These are phyloP conservation scores for Scaptomyza pallida DNA, from an alignment of 1,140 invertebrate genomes.

Conservation along the genomic window DNA sequence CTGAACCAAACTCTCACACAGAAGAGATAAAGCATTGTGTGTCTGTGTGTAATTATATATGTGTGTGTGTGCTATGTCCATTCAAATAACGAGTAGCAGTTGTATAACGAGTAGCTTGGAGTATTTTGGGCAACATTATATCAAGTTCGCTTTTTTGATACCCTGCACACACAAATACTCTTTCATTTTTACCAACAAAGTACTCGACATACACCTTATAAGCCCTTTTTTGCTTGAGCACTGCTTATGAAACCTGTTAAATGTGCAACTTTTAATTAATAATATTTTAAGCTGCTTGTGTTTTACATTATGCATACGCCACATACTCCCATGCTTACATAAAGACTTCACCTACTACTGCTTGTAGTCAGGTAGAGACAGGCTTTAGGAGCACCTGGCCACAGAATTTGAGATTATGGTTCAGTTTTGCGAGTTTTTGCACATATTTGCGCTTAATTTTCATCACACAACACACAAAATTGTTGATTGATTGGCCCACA, in stretches of 20 bases:
- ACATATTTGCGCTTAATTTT: slow-evolving; percentile 44
- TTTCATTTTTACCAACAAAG: no score
- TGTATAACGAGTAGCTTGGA: neutral
- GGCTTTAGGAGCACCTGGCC: neutral
- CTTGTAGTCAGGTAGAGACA: neutral
- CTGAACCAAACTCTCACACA: neutral
- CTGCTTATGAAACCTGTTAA: neutral
- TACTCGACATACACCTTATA: no score
- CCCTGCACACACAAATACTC: neutral
- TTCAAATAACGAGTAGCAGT: neutral
- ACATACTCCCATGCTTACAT: neutral
- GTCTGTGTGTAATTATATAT: no score
- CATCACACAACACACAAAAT: slow-evolving; percentile 18
- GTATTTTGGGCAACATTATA: neutral
- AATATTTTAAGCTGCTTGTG: slow-evolving; percentile 8
- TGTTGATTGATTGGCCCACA: slow-evolving; percentile 40
- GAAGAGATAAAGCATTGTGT: no score
- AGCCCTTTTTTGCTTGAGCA: no score
- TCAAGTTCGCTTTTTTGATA: neutral
- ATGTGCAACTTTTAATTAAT: slow-evolving; percentile 15
- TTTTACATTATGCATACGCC: slow-evolving; percentile 20
- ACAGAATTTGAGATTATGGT: slow-evolving; percentile 2
- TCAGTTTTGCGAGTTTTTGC: slow-evolving; percentile 6
- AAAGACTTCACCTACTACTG: neutral
- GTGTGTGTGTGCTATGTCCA: no score